phyloP scores from a whole-genome alignment of 2,113 vertebrate genomes.

The Channa maculata region DNA sequence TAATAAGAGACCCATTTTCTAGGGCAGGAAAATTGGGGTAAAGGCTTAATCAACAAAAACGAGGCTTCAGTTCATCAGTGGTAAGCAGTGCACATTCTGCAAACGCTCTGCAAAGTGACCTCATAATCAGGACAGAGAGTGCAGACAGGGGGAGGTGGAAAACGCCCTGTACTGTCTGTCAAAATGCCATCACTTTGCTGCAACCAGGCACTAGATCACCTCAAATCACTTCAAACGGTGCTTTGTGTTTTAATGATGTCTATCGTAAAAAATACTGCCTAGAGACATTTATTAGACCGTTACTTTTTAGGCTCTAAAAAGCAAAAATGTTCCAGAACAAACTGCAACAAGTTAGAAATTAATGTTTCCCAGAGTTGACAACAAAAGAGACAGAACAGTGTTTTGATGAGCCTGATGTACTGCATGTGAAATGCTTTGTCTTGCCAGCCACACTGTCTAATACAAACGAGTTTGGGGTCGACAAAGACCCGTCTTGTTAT shows the following conservation, averaged over 20 bases:
- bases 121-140: slow-evolving; percentile 37
- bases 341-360: background rate
- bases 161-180: slow-evolving; percentile 21
- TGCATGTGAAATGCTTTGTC: slow-evolving; percentile 33
- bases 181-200: slow-evolving; percentile 33
- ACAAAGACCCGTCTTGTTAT: slow-evolving; percentile 29
- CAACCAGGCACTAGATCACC: slow-evolving; percentile 17
- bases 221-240: slow-evolving; percentile 21
- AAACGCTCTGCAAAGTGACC: slow-evolving; percentile 36
- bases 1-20: slow-evolving; percentile 30
- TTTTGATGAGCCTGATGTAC: slow-evolving; percentile 4
- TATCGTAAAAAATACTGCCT: background rate
- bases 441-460: slow-evolving; percentile 34
- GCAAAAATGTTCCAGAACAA: slow-evolving; percentile 5
- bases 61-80: slow-evolving; percentile 45
- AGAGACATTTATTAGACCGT: background rate
- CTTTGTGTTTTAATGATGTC: slow-evolving; percentile 19
- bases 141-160: slow-evolving; percentile 17
- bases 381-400: background rate
- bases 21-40: slow-evolving; percentile 35
- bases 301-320: background rate
- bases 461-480: slow-evolving; percentile 27
- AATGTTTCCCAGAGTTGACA: slow-evolving; percentile 1
- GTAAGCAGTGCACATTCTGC: slow-evolving; percentile 1
- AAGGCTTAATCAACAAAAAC: slow-evolving; percentile 55